Conservation (phyloP, 2,113 vertebrate genomes). For the Misgurnus mizolepis region DNA sequence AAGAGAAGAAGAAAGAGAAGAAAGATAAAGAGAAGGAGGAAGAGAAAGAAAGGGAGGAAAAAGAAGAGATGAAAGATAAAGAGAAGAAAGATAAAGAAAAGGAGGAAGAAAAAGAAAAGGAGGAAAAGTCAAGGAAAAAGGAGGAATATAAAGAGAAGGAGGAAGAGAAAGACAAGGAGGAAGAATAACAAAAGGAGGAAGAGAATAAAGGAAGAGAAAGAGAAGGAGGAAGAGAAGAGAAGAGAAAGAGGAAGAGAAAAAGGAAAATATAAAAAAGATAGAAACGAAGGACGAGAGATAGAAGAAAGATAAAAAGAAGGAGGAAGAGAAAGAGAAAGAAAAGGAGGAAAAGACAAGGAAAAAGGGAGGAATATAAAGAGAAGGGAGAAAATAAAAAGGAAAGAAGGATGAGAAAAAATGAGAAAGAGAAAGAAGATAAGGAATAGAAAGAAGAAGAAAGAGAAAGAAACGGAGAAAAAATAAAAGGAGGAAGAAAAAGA, state of each 20-base stretch:
- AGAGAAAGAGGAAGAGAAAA: not conserved
- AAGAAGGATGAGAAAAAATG: not conserved
- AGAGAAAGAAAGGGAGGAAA: not conserved
- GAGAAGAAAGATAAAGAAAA: not conserved
- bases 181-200: not conserved
- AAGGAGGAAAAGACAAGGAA: not conserved
- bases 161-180: not conserved
- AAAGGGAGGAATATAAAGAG: not conserved
- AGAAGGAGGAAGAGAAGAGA: not conserved
- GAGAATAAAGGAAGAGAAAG: not conserved
- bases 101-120: not conserved
- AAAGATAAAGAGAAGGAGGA: not conserved
- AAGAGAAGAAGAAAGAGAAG: not conserved
- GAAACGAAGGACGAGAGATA: not conserved
- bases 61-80: not conserved
- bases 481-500: not conserved
- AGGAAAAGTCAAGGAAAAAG: not conserved
- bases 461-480: not conserved
- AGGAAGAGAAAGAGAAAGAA: not conserved
- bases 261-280: not conserved
- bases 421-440: not conserved
- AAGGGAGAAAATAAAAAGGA: not conserved
- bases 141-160: not conserved
- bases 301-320: not conserved
- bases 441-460: not conserved